Percentiles rank a stretch among this genome's conserved stretches.
phyloP scores from a whole-genome alignment of 1,140 invertebrate species.

The Sweltsa coloradensis region DNA sequence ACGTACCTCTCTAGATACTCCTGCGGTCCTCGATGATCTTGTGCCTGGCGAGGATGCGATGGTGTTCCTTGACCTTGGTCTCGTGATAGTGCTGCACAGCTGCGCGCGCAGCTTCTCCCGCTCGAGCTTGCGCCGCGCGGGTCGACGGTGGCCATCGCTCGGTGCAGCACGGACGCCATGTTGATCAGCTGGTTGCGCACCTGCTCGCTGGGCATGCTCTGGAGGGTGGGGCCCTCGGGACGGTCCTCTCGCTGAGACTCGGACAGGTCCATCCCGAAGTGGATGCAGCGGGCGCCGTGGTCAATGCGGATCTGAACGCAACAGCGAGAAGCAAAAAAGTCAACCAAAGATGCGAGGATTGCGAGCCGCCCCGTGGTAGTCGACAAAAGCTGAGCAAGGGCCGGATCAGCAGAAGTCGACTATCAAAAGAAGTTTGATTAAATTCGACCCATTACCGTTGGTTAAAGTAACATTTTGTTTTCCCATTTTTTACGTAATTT shows the following conservation, averaged over 20 bases:
- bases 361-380: no score
- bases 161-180: slow-evolving; percentile 74
- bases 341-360: no score
- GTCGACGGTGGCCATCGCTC: slow-evolving; percentile 65
- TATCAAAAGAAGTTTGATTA: no score
- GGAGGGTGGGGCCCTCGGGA: slow-evolving; percentile 83
- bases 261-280: slow-evolving; percentile 86
- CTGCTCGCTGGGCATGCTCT: slow-evolving; percentile 90
- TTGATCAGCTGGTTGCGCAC: slow-evolving; percentile 86
- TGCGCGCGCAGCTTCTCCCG: slow-evolving; percentile 59
- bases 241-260: slow-evolving; percentile 87
- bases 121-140: slow-evolving; percentile 56
- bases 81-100: slow-evolving; percentile 80
- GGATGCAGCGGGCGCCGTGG: slow-evolving; percentile 65
- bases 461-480: no score
- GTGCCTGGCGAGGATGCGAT: slow-evolving; percentile 74
- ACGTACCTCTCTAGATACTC: slow-evolving; percentile 89
- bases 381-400: no score
- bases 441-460: no score
- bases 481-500: no score
- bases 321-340: no score
- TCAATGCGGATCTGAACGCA: slow-evolving; percentile 53
- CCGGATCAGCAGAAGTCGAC: no score
- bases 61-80: slow-evolving; percentile 75
- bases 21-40: slow-evolving; percentile 91